Base-by-base conservation (phyloP, 1,140 invertebrate genomes). In the Pseudoatta argentina region DNA sequence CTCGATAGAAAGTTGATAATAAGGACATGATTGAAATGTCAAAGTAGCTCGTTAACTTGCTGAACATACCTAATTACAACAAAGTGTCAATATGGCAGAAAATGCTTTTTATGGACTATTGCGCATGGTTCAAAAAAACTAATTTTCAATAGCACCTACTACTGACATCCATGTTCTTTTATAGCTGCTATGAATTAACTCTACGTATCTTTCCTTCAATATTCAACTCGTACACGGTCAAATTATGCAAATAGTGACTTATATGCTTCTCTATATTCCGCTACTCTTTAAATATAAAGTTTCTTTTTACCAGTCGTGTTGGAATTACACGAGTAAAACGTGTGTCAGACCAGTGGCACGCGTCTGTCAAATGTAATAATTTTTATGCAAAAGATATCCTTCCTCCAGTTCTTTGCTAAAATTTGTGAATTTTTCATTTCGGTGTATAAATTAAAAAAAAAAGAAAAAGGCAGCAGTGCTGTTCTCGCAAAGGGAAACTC, bases 61-160 rank as follows among this genome's bases (percentile, higher is more conserved):
- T 24, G 7, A 34, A 57, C 18, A 34, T 48, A 39, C 0, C 7
- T 39, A 82, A 73, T 72, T 24, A 27, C 24, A 16, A 69, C 21
- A 16, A 64, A 16, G 10, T 73, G 16, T 44, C 39, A 51, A 51
- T 7, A 61, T 61, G 55, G 51, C 14, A 73, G 14, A 48, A 24
- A 83, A 44, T 24, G n/a, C 14, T 75, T 44, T 73, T 83, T 75
- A 83, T 18, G 18, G 39, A 73, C n/a, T 51, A 34, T n/a, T 39
- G 16, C 14, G 27, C 14, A 27, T 51, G 1, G 12, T 44, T 72
- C 53, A 61, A 73, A 61, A 24, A 21, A 83, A 61, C 18, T 75
- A 63, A 61, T 82, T 82, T 73, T 73, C 39, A 73, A 48, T 61
- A 1, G 0, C 34, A 21, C 2, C 10, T 44, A 69, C 30, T 18